Percentiles rank a stretch among this genome's conserved stretches.
These are phyloP conservation scores for Macrosteles quadrilineatus DNA, from an alignment of 1,140 invertebrate genomes.

Conservation along the genomic window DNA sequence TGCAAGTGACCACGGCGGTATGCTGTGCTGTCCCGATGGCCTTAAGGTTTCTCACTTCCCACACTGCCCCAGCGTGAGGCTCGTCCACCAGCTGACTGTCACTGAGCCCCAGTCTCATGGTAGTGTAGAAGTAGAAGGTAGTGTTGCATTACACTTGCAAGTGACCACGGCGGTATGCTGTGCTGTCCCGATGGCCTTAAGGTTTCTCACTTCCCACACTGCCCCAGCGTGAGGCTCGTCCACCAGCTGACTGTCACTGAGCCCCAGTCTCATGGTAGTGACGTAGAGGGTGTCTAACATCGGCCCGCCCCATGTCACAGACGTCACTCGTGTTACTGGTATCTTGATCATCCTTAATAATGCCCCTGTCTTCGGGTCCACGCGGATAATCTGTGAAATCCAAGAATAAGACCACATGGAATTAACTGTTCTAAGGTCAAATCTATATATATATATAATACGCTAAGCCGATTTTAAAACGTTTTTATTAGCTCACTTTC, in stretches of 20 bases:
- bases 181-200: constrained; percentile 59
- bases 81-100: no score
- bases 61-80: no score
- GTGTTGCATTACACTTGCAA: constrained; percentile 5
- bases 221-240: constrained; percentile 65
- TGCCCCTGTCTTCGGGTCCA: constrained; percentile 48
- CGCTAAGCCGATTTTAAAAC: no score
- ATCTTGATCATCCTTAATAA: constrained; percentile 48
- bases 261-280: constrained; percentile 51
- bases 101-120: no score
- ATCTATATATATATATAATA: no score
- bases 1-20: no score
- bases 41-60: no score
- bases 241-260: constrained; percentile 57
- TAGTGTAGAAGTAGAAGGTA: no score
- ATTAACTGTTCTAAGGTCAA: no score
- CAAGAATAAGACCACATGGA: no score
- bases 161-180: constrained; percentile 8
- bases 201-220: constrained; percentile 67
- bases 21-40: no score
- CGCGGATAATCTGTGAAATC: constrained; percentile 51
- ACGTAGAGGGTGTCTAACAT: constrained; percentile 56
- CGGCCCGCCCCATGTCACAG: constrained; percentile 61
- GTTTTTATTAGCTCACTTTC: no score
- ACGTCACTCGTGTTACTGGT: constrained; percentile 55